phyloP scores from a whole-genome alignment of 2,113 vertebrate genomes.

The Pipra filicauda region DNA sequence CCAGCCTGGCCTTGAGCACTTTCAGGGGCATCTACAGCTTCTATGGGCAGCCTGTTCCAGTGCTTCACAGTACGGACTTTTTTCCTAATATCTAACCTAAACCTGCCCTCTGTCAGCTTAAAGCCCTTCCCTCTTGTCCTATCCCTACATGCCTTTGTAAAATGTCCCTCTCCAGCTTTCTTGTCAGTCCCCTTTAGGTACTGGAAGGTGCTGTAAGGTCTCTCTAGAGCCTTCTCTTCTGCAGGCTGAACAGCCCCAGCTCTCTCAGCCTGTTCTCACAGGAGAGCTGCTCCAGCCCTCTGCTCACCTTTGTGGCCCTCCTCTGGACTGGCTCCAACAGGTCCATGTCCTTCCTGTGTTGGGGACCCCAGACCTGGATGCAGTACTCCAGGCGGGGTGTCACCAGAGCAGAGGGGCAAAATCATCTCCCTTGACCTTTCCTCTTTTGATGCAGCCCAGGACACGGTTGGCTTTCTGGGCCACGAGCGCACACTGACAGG shows the following conservation, averaged over 20 bases:
- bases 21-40: background rate
- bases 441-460: background rate
- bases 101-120: background rate
- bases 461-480: background rate
- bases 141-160: background rate
- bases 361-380: background rate
- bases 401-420: background rate
- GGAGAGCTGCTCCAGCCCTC: background rate
- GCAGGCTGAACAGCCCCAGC: background rate
- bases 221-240: background rate
- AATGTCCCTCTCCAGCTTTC: background rate
- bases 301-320: background rate
- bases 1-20: background rate
- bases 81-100: background rate
- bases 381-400: background rate
- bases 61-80: background rate
- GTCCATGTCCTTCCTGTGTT: background rate
- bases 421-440: background rate
- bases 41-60: background rate
- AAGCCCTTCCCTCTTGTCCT: background rate
- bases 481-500: accelerated
- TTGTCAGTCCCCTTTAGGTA: background rate
- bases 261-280: background rate
- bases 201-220: background rate
- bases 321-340: background rate